Conservation (phyloP, 1,140 invertebrate genomes). For the Tenebrio molitor region DNA sequence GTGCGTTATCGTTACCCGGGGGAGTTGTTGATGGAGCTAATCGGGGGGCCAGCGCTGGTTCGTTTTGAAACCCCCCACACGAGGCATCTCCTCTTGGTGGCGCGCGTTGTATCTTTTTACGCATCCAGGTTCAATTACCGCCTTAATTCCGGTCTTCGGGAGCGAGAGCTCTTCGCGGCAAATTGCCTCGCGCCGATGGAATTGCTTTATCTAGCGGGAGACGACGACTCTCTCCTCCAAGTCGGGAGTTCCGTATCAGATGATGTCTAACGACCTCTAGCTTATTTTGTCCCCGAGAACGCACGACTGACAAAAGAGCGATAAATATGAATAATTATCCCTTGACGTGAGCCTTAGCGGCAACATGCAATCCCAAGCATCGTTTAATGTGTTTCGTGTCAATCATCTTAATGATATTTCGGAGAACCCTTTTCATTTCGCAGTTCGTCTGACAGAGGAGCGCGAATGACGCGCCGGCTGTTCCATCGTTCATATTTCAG, state of each 20-base stretch:
- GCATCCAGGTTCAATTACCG: conserved; percentile 38
- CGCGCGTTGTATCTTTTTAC: conserved; percentile 8
- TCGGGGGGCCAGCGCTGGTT: too few species aligned
- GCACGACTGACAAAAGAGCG: conserved; percentile 51
- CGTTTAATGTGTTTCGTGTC: conserved; percentile 64
- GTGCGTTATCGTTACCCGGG: too few species aligned
- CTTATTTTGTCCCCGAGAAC: conserved; percentile 45
- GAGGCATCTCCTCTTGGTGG: too few species aligned
- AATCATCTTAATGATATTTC: conserved; percentile 65
- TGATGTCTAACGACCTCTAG: conserved; percentile 28
- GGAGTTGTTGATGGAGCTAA: too few species aligned
- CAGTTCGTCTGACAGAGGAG: conserved; percentile 56
- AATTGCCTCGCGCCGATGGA: conserved; percentile 25
- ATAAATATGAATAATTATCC: conserved; percentile 63
- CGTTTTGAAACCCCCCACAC: too few species aligned
- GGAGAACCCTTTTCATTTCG: conserved; percentile 63
- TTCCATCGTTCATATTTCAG: conserved; percentile 52
- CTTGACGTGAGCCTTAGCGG: conserved; percentile 58
- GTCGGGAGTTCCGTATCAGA: conserved; percentile 20
- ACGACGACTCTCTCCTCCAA: background rate
- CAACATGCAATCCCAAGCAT: conserved; percentile 62
- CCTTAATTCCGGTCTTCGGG: conserved; percentile 30
- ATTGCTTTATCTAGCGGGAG: conserved; percentile 33
- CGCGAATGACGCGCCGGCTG: conserved; percentile 59
- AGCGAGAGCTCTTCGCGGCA: conserved; percentile 1